Evolutionary conservation across 2,113 vertebrate species (phyloP).

Genomic region (Ictalurus punctatus): DNA sequence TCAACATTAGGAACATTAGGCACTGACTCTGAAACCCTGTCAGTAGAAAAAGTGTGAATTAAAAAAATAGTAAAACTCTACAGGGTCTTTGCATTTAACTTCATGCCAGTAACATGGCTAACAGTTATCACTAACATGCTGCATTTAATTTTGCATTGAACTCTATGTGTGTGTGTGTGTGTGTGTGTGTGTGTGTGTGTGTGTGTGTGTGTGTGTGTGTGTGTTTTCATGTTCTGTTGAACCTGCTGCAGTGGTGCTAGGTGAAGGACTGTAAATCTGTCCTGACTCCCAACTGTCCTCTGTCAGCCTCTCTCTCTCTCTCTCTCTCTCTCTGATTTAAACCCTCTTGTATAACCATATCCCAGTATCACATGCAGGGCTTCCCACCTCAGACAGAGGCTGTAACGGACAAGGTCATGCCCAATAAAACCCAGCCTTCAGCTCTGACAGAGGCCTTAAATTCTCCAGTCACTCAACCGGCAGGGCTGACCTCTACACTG

Average conservation of each 20-base stretch:
- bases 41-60: not conserved
- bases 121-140: not conserved
- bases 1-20: not conserved
- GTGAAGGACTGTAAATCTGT: conserved; percentile 54
- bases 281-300: conserved; percentile 31
- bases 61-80: not conserved
- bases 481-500: conserved; percentile 31
- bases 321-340: conserved; percentile 7
- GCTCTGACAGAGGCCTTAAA: conserved; percentile 47
- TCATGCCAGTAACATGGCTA: not conserved
- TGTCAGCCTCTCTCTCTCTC: conserved; percentile 7
- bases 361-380: conserved; percentile 7
- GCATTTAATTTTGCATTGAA: conserved; percentile 1
- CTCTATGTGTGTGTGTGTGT: not conserved
- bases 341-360: conserved; percentile 21
- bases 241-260: conserved; percentile 37
- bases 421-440: conserved; percentile 47
- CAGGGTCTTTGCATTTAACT: not conserved
- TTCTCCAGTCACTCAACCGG: conserved; percentile 36
- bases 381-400: conserved; percentile 13
- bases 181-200: conserved; percentile 22
- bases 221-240: conserved; percentile 36
- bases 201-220: conserved; percentile 2
- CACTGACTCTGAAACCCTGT: not conserved
- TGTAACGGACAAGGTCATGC: conserved; percentile 49